Evolutionary conservation across 2,888 invertebrate genomes (phyloP), one percentile per base, ranked within the genome.

Genomic region (Himalopsyche tibetana): DNA sequence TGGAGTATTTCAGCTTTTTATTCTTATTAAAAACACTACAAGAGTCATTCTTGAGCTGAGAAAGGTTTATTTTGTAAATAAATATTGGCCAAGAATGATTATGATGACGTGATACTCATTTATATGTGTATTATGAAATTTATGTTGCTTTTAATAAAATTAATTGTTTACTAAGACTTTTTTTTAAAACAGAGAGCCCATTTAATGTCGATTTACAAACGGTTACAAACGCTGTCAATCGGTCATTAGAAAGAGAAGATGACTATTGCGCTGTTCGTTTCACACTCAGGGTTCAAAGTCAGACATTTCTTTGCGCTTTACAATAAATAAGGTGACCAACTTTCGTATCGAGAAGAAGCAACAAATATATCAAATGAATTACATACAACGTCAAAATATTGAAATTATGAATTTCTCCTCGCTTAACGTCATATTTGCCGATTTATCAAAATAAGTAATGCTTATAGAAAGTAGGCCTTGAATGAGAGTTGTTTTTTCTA

Each of bases 201-300:
- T 63, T 63, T 63, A 63, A 63, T 63, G 63, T 63, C 63, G n/a
- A 63, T 63, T 63, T 19, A 63, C 63, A 63, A 63, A 63, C 28
- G 63, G 63, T 63, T 63, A 63, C 63, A 63, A 63, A 63, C 63
- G 63, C 63, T 63, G 63, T 63, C 63, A 63, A 63, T 63, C 63
- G 63, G 63, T 63, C 63, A 63, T 63, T 28, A 63, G 63, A 63
- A 63, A 63, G 63, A 63, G 63, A 63, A 63, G 63, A 63, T 63
- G 19, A 4, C 19, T 63, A 56, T 63, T 28, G 63, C 11, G 63
- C 28, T 63, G 63, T 63, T 11, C 63, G 19, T 63, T 63, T 63
- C 63, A 28, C 63, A 28, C 63, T 63, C 63, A 19, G 63, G 63
- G 63, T 63, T 63, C 63, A 63, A 63, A 63, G 63, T 63, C 63